A percentile compares a stretch with the other conserved stretches of the same genome.
phyloP scores from a whole-genome alignment of 2,113 vertebrate species.

The Silurus glanis region DNA sequence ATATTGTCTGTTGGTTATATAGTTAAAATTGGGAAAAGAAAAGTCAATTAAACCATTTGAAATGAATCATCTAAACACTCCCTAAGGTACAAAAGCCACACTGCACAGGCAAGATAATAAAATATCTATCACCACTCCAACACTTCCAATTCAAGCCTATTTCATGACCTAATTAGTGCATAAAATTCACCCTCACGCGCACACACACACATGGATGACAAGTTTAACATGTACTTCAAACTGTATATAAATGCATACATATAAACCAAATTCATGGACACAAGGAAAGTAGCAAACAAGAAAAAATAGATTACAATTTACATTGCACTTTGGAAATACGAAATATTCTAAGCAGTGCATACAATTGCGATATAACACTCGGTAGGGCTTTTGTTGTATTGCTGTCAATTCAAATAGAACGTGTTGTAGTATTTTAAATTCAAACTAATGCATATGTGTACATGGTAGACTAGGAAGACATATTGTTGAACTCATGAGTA shows the following conservation, averaged over 20 bases:
- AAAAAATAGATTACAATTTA: conserved; percentile 59
- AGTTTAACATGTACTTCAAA: conserved; percentile 65
- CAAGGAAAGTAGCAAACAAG: conserved; percentile 69
- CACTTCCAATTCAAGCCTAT: conserved; percentile 79
- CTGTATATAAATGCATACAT: conserved; percentile 61
- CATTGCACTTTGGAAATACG: conserved; percentile 63
- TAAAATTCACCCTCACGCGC: conserved; percentile 71
- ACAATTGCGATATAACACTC: conserved; percentile 71
- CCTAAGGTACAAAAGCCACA: conserved; percentile 74
- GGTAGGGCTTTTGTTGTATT: conserved; percentile 72
- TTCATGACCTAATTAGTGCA: conserved; percentile 79
- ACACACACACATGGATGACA: conserved; percentile 63
- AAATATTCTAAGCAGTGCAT: conserved; percentile 62
- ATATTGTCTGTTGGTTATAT: neutral
- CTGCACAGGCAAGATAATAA: conserved; percentile 75
- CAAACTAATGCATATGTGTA: conserved; percentile 70
- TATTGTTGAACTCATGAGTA: conserved; percentile 73
- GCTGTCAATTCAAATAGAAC: conserved; percentile 72
- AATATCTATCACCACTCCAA: conserved; percentile 75
- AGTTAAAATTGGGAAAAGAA: conserved; percentile 52
- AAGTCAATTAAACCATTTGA: conserved; percentile 52
- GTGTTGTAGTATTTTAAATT: conserved; percentile 64
- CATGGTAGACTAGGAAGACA: conserved; percentile 75
- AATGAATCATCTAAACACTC: conserved; percentile 70
- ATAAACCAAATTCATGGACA: conserved; percentile 64